Conservation (phyloP, 2,888 invertebrate genomes). For the Zonitis immaculata region DNA sequence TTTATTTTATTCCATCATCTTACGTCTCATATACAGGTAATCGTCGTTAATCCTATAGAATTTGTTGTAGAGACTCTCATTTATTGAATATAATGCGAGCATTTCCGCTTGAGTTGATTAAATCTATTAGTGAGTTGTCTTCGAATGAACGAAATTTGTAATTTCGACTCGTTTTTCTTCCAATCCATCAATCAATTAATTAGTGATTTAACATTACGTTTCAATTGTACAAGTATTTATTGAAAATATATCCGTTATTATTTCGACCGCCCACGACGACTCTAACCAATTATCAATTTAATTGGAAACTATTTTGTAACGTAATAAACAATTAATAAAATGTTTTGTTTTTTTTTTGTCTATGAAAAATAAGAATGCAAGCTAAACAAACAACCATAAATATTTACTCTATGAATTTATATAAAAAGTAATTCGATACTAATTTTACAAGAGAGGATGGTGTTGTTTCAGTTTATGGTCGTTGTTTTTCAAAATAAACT, state of each 20-base stretch:
- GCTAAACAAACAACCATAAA: constrained; percentile 11
- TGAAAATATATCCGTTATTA: constrained; percentile 10
- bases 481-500: constrained; percentile 10
- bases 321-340: constrained; percentile 25
- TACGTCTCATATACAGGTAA: not conserved
- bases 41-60: not conserved
- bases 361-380: not conserved
- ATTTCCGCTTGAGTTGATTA: not conserved
- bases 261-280: constrained; percentile 26
- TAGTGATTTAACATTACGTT: no score
- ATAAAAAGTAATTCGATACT: constrained; percentile 16
- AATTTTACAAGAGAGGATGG: constrained; percentile 10
- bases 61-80: not conserved
- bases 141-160: no score
- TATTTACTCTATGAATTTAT: constrained; percentile 17
- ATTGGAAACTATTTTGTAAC: constrained; percentile 22
- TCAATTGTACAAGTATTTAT: constrained; percentile 5
- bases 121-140: no score
- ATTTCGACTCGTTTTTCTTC: not conserved
- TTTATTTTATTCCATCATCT: not conserved
- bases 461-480: constrained; percentile 6
- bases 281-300: constrained; percentile 18
- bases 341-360: not conserved
- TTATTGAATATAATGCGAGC: not conserved
- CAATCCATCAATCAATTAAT: no score